Evolutionary conservation across 2,113 vertebrate genomes (phyloP).

Genomic region (Heloderma charlesbogerti): DNA sequence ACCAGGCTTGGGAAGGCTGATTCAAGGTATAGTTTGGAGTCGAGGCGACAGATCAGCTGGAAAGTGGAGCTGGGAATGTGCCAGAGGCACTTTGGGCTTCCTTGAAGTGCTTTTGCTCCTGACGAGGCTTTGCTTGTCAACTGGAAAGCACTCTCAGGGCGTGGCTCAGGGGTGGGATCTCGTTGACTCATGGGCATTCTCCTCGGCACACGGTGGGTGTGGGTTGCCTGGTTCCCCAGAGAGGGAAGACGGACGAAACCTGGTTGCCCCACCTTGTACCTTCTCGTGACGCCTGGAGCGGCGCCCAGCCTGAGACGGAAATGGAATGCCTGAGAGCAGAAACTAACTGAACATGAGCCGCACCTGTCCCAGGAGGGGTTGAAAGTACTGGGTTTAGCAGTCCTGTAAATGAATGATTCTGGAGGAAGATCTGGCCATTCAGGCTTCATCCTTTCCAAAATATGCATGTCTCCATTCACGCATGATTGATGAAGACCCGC

Average conservation of each 20-base stretch:
- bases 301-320: slow-evolving; percentile 5
- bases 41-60: neutral
- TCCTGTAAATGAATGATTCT: neutral
- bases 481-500: neutral
- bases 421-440: too few relatives aligned
- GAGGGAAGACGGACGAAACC: neutral
- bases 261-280: neutral
- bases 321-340: neutral
- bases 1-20: too few relatives aligned
- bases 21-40: neutral
- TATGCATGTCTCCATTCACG: neutral
- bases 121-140: neutral
- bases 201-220: neutral
- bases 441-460: neutral
- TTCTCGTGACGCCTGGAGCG: neutral
- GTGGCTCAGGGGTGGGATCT: neutral
- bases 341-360: neutral
- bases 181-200: neutral
- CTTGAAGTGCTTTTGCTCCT: neutral
- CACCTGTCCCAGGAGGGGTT: neutral
- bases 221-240: neutral
- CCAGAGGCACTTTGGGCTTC: neutral
- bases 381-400: neutral
- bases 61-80: neutral
- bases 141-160: neutral